phyloP scores from a whole-genome alignment of 2,888 invertebrate species.

The Synanthedon formicaeformis region DNA sequence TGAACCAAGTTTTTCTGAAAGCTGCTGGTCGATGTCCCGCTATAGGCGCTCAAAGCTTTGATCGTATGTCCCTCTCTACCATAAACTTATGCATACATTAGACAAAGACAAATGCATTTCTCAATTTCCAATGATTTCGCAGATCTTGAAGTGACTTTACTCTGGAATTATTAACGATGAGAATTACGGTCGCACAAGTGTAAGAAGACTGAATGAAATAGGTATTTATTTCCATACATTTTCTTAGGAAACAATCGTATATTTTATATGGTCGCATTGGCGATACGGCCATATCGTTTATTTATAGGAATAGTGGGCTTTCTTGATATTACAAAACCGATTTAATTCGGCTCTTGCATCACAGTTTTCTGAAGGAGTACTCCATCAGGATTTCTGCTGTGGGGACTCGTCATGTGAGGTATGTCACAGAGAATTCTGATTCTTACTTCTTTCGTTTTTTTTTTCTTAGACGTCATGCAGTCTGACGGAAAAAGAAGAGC shows the following conservation, averaged over 20 bases:
- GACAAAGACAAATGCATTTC: slow-evolving; percentile 32
- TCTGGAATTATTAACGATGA: slow-evolving; percentile 48
- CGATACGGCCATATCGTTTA: slow-evolving; percentile 31
- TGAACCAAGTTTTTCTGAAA: slow-evolving; percentile 59
- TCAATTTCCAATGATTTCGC: slow-evolving; percentile 36
- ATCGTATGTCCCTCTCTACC: slow-evolving; percentile 34
- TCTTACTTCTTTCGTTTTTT: no score
- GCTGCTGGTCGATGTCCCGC: slow-evolving; percentile 71
- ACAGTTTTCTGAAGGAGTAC: no score
- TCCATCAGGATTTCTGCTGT: no score
- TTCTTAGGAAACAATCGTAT: slow-evolving; percentile 12
- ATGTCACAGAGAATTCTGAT: no score
- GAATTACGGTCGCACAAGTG: slow-evolving; percentile 47
- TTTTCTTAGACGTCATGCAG: no score
- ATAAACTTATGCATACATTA: slow-evolving; percentile 20
- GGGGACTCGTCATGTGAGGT: no score
- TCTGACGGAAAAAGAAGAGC: no score
- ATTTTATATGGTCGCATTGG: slow-evolving; percentile 21
- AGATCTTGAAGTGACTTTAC: slow-evolving; percentile 59
- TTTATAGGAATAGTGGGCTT: slow-evolving; percentile 36
- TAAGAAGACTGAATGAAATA: slow-evolving; percentile 35
- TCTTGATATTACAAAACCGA: slow-evolving; percentile 33
- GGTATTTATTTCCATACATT: slow-evolving; percentile 9
- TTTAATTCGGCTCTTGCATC: slow-evolving; percentile 22
- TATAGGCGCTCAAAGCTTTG: slow-evolving; percentile 50